phyloP scores from a whole-genome alignment of 2,888 invertebrate species.

The Oxystoma pomonae region DNA sequence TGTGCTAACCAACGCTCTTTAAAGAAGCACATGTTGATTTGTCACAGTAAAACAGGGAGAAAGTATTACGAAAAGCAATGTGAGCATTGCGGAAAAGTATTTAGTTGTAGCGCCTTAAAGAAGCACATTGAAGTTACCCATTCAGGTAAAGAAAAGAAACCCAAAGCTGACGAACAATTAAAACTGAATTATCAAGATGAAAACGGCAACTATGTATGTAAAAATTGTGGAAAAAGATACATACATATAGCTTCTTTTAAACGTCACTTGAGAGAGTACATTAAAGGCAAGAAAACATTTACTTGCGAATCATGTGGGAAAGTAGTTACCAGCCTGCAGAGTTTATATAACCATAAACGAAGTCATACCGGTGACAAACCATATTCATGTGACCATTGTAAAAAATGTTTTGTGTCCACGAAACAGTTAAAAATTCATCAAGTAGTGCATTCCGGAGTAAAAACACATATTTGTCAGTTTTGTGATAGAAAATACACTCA shows the following conservation, averaged over 20 bases:
- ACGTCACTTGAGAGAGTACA: constrained; percentile 25
- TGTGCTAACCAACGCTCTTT: constrained; percentile 23
- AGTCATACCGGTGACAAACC: constrained; percentile 37
- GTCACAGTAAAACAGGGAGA: constrained; percentile 11
- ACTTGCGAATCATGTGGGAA: constrained; percentile 26
- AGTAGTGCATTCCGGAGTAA: constrained; percentile 52
- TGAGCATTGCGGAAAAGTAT: constrained; percentile 13
- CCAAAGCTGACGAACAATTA: too few relatives aligned
- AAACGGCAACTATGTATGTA: too few relatives aligned
- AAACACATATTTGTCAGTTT: constrained; percentile 53
- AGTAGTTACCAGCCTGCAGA: constrained; percentile 21
- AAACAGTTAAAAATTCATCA: constrained; percentile 49
- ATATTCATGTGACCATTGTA: constrained; percentile 40
- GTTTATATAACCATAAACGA: constrained; percentile 23
- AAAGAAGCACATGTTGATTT: constrained; percentile 28
- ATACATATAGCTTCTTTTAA: too few relatives aligned
- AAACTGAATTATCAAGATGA: too few relatives aligned
- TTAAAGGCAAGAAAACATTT: constrained; percentile 4
- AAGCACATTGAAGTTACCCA: constrained; percentile 28
- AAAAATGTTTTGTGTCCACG: constrained; percentile 42
- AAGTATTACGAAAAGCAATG: constrained; percentile 16
- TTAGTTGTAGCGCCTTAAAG: constrained; percentile 12
- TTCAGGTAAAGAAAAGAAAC: constrained; percentile 27
- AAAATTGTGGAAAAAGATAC: too few relatives aligned
- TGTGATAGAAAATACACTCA: constrained; percentile 54